Evolutionary conservation across 1,140 invertebrate species (phyloP).

Genomic region (Aporrectodea caliginosa): DNA sequence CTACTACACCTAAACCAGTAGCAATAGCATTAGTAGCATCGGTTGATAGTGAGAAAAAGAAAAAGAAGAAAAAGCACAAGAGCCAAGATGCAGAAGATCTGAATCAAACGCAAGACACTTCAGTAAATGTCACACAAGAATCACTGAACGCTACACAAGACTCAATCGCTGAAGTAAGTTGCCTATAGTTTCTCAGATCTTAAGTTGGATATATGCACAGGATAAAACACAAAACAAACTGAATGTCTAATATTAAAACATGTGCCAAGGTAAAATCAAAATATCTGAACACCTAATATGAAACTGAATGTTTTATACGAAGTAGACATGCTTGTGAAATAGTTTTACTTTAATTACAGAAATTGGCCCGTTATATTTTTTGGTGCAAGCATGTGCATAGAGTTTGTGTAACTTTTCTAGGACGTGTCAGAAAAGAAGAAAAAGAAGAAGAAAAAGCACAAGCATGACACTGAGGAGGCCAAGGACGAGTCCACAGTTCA

Average conservation of each 20-base stretch:
- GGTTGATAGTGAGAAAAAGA: neutral
- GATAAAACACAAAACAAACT: neutral
- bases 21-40: neutral
- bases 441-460: neutral
- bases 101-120: neutral
- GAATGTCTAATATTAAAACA: neutral
- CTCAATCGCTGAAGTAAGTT: neutral
- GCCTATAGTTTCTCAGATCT: neutral
- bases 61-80: neutral
- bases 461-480: neutral
- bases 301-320: neutral
- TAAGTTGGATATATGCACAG: neutral
- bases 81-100: neutral
- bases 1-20: neutral
- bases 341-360: neutral
- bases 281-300: neutral
- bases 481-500: neutral
- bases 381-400: too few relatives aligned
- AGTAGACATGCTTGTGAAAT: neutral
- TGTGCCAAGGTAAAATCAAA: neutral
- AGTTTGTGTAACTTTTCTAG: too few relatives aligned
- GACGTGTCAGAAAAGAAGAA: neutral
- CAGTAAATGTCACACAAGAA: neutral
- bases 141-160: neutral
- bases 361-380: neutral